Evolutionary conservation across 2,888 invertebrate species (phyloP).

Genomic region (Noctua janthe): DNA sequence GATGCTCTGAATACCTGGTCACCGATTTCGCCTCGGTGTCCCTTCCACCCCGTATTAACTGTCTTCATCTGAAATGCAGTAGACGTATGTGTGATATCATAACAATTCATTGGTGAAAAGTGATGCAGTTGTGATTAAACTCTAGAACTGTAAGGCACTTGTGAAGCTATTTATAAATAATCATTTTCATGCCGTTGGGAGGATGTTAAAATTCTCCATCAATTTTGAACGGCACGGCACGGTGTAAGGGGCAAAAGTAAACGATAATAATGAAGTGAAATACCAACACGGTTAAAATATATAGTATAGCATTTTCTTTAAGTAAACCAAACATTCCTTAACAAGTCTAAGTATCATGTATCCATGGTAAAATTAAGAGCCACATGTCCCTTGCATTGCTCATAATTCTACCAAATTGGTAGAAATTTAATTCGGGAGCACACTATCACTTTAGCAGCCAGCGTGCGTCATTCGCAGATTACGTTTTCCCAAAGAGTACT

Average conservation of each 20-base stretch:
- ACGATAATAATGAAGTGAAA: not conserved
- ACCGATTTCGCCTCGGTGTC: too few species aligned
- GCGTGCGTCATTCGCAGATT: slow-evolving; percentile 3
- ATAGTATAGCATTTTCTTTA: not conserved
- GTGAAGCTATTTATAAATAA: too few species aligned
- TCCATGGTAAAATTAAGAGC: not conserved
- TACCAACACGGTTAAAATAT: not conserved
- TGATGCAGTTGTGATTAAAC: not conserved
- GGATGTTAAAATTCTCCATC: too few species aligned
- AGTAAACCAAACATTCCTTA: not conserved
- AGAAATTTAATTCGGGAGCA: slow-evolving; percentile 9
- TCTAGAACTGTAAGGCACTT: not conserved
- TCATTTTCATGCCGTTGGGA: not conserved
- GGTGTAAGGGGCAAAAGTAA: not conserved
- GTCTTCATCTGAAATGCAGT: not conserved
- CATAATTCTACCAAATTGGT: slow-evolving; percentile 42
- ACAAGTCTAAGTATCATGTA: not conserved
- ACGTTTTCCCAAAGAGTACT: slow-evolving; percentile 7
- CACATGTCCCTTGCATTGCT: not conserved
- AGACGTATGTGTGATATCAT: not conserved
- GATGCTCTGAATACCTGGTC: too few species aligned
- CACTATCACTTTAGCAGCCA: not conserved
- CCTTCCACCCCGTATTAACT: too few species aligned
- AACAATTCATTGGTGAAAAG: not conserved
- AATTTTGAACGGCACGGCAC: not conserved